Evolutionary conservation across 2,113 vertebrate genomes (phyloP).

Genomic region (Ciconia stormi): DNA sequence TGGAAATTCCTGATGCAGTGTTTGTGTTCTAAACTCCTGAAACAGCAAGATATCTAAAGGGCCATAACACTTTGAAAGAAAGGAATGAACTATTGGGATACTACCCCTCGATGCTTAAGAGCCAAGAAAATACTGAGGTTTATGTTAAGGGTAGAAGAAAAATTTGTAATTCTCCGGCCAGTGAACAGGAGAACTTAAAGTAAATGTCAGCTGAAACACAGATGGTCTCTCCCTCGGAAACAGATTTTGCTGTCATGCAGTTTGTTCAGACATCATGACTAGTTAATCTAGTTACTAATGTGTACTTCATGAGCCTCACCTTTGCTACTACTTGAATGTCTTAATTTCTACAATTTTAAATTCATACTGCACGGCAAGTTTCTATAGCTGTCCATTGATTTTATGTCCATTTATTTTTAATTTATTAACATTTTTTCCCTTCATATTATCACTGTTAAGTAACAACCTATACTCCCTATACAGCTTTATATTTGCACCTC

Average conservation of each 20-base stretch:
- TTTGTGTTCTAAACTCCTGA: background rate
- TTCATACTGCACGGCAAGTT: background rate
- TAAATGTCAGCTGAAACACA: slow-evolving; percentile 44
- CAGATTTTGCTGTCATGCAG: background rate
- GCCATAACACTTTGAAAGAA: background rate
- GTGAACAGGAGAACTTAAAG: background rate
- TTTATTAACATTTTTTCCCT: background rate
- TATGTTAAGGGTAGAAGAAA: background rate
- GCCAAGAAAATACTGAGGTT: background rate
- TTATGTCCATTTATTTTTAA: background rate
- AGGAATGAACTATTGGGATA: background rate
- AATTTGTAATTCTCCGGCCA: background rate
- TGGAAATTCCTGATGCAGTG: background rate
- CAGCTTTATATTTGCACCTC: background rate
- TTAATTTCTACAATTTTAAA: background rate
- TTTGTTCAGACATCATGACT: background rate
- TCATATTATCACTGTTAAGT: background rate
- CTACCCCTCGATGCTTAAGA: background rate
- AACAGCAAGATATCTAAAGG: background rate
- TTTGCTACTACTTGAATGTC: background rate
- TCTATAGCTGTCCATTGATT: background rate
- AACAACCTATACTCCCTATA: background rate
- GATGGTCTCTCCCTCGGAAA: background rate
- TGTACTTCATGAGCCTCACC: background rate
- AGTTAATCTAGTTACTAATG: background rate